Evolutionary conservation across 2,888 invertebrate genomes (phyloP), one percentile per base, ranked within the genome.

Genomic region (Drosophila niveifrons): DNA sequence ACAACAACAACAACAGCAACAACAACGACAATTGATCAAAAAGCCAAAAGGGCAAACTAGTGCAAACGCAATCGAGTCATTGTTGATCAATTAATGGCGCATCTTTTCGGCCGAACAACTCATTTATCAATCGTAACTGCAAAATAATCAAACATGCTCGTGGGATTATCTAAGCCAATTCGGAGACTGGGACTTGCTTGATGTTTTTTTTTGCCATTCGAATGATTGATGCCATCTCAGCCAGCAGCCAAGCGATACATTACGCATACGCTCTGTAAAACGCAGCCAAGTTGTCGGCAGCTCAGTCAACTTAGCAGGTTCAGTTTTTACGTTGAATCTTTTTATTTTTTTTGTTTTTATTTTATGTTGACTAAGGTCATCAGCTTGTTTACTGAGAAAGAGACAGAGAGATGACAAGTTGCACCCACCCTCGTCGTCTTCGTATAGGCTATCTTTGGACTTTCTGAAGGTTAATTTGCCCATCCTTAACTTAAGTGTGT

Each of bases 351-450:
- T 6, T 23, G 6, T 23, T 23, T 23, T 23, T 23, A 1, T 23
- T 23, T 23, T 23, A 23, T 23, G 78, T 80, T 86, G 88, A 79
- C 87, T 90, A 90, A 90, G 90, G 90, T 90, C 90, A 81, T 71
- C 89, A 88, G 59, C 78, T 64, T 41, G 13, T 8, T 8, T 15
- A 15, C 39, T 57, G 57, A 50, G 55, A 31, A 17, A 18, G 41
- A 29, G 50, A 31, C 15, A 50, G 28, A 18, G 41, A 18, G 7
- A 50, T 15, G 29, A 72, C 77, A 74, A 74, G 61, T 66, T 70
- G 56, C 39, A 52, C 36, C 52, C 64, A 50, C 55, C 67, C 61
- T 39, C 66, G 59, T 59, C 39, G 17, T 15, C 9, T 6, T 11
- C 31, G 51, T 36, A 39, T 1, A 57, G 28, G 55, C 57, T 36